phyloP scores from a whole-genome alignment of 2,888 invertebrate genomes.

The Ichneumoninae sp. region DNA sequence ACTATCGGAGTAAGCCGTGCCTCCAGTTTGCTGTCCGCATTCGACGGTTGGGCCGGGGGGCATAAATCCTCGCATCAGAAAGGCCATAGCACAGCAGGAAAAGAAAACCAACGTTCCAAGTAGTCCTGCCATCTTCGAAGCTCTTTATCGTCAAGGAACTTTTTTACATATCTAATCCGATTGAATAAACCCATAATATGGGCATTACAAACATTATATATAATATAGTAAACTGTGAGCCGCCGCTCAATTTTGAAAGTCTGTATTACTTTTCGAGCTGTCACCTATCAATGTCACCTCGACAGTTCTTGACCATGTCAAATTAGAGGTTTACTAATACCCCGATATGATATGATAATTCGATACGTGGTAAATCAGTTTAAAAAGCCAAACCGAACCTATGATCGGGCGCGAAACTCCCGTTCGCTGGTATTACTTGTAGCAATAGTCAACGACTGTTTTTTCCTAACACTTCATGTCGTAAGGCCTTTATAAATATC shows the following conservation, averaged over 20 bases:
- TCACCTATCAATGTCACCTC: not conserved
- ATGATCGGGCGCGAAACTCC: too few relatives aligned
- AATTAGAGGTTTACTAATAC: too few relatives aligned
- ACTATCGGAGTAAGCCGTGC: constrained; percentile 41
- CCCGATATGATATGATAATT: not conserved
- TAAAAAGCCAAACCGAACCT: not conserved
- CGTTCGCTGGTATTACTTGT: not conserved
- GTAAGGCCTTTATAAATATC: not conserved
- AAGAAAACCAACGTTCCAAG: constrained; percentile 66
- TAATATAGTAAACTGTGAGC: not conserved
- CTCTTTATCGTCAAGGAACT: constrained; percentile 56
- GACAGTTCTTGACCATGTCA: not conserved
- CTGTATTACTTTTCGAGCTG: not conserved
- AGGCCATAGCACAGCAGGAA: constrained; percentile 67
- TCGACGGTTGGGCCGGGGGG: constrained; percentile 61
- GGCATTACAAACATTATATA: not conserved
- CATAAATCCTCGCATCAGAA: constrained; percentile 62
- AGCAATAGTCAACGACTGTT: not conserved
- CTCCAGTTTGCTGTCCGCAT: constrained; percentile 66
- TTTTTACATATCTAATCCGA: not conserved
- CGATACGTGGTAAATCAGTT: not conserved
- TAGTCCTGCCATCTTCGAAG: constrained; percentile 65
- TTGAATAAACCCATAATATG: not conserved
- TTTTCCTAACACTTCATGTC: not conserved
- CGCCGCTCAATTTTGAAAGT: not conserved